Base-by-base conservation (phyloP, 2,113 vertebrate genomes). In the Pterocles orientalis region DNA sequence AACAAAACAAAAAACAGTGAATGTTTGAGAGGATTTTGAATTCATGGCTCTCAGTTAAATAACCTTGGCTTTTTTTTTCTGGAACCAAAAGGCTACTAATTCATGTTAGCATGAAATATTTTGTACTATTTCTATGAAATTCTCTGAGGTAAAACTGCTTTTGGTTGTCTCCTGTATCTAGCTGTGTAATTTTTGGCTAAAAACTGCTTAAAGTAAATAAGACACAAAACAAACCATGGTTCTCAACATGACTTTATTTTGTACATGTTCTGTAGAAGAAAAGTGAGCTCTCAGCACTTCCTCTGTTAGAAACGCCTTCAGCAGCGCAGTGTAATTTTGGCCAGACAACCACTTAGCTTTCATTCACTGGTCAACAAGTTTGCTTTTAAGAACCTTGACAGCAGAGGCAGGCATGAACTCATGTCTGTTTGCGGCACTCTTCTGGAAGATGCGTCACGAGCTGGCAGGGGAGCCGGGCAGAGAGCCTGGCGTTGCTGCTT, bases 391-490 rank as follows among this genome's bases (percentile, higher is more conserved):
- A 65, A 41, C 77, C 60, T 70, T 87, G 92, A 29, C 88, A 80
- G 88, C 29, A 92, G 77, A 93, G 89, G 23, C 72, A 66, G 36
- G 6, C 70, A 9, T 39, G 45, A 19, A 6, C n/a, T 73, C 23
- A 0, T 39, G 51, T 54, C 85, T 92, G 75, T 89, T 76, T 31
- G 29, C 71, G 85, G 76, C 71, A 24, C 41, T 93, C 26, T 86
- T 92, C 86, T 65, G 60, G 82, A 92, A 61, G 91, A 83, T 50
- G 47, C 18, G 11, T 93, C 83, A 50, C 12, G 41, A 70, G 83
- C 83, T 97, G 97, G 85, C 95, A 73, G 73, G 83, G 47, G 18
- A 81, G 61, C 84, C 28, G 62, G 58, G 58, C 82, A 28, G 53
- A 33, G 54, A 18, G 16, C 78, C 72, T 57, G n/a, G 82, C 26